Evolutionary conservation across 2,888 invertebrate genomes (phyloP), one percentile per base, ranked within the genome.

Genomic region (Drosophila mulleri): DNA sequence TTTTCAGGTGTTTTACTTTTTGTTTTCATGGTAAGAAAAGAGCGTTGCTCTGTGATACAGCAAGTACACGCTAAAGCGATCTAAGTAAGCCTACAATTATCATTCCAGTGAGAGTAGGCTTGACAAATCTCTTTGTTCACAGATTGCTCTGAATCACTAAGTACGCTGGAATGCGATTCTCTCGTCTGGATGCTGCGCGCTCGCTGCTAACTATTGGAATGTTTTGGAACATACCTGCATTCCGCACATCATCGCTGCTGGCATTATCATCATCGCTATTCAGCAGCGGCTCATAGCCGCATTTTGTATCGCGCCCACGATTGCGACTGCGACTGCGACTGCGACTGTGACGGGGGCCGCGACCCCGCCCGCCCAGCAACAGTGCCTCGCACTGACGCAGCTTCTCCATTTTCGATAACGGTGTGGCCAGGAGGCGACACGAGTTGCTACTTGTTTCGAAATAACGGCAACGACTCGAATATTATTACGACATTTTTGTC

Each of bases 251-350:
- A 39, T 45, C 47, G 32, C 23, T 39, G 61, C 71, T 75, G 52
- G 42, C 54, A 41, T 41, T 42, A 44, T 54, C 52, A 54, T 72
- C 71, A 3, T 78, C 72, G 62, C 48, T 80, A 41, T 61, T 69
- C 42, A 66, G 45, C 9, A 82, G 81, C 48, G 72, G 82, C 18
- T 65, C 70, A 66, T 80, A 85, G n/a, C 61, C 78, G 50, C 60
- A 68, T 14, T 67, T 52, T 2, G 53, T 68, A 61, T 58, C 67
- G 26, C 70, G 67, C 39, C 72, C 54, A 48, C 78, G 75, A 20
- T 16, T 48, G 29, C 62, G 29, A 14, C 14, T 29, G 18, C 11
- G 12, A 16, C 14, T 35, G 52, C 20, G 35, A 20, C 35, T 20
- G 35, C 69, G 63, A 23, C 71, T 48, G 48, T 67, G 63, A 23